These are phyloP conservation scores for Chrysaora quinquecirrha DNA, from an alignment of 30 jellyfish, hydroid and myxozoan species.

Conservation along the genomic window DNA sequence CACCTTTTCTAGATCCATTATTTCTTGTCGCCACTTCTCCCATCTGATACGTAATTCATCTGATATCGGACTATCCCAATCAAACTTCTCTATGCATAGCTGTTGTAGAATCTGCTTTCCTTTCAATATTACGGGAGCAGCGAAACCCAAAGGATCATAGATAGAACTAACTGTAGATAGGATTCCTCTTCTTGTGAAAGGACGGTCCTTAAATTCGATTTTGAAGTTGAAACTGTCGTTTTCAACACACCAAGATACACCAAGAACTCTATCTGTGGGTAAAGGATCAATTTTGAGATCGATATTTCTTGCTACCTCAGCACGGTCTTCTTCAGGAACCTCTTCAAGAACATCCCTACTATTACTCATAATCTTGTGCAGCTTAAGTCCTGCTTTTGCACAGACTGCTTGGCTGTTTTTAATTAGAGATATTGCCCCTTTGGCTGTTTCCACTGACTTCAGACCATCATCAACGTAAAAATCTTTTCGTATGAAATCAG, in stretches of 20 bases:
- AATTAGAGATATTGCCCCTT: not conserved
- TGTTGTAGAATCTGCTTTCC: conserved; percentile 26
- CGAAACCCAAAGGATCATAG: conserved; percentile 42
- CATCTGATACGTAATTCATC: conserved; percentile 3
- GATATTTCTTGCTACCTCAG: conserved; percentile 14
- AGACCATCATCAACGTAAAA: conserved; percentile 44
- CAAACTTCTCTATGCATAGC: conserved; percentile 15
- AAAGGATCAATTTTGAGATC: conserved; percentile 27
- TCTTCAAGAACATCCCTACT: conserved; percentile 19
- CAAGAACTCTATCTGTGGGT: conserved; percentile 45
- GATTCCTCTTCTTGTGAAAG: conserved; percentile 26
- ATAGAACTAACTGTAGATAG: conserved; percentile 27
- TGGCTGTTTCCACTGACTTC: conserved; percentile 24
- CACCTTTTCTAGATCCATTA: conserved; percentile 29
- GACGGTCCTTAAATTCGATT: conserved; percentile 17
- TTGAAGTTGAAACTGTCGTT: conserved; percentile 42
- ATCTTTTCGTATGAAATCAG: conserved; percentile 19
- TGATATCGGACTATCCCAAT: conserved; percentile 19
- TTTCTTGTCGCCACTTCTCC: conserved; percentile 44
- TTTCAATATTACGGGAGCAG: conserved; percentile 20
- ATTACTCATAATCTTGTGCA: conserved; percentile 36
- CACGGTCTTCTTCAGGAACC: conserved; percentile 11
- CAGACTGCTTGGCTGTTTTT: conserved; percentile 36
- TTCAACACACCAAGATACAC: conserved; percentile 56
- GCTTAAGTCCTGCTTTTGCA: conserved; percentile 47